Base-by-base conservation (phyloP, 2,888 invertebrate genomes). In the Tuta absoluta region DNA sequence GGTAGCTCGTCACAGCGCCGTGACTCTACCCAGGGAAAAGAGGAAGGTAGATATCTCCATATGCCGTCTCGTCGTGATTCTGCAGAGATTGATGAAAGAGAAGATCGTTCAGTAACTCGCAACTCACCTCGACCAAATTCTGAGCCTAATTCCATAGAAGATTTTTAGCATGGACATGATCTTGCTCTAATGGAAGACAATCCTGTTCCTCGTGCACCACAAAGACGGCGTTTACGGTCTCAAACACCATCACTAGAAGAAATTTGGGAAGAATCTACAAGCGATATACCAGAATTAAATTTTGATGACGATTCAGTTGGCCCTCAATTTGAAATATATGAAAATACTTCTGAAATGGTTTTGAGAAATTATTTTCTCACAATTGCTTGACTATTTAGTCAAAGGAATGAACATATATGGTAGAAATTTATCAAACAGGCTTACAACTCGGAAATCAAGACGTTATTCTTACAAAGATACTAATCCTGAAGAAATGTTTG, bases 391-490 rank as follows among this genome's bases (percentile, higher is more conserved):
- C 17, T 58, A 37, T 12, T 10, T 58, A 37, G 38, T 58, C 2
- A 11, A 2, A 17, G 33, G 37, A 12, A 58, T 37, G 2, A 58
- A 58, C 12, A 37, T 37, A 5, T 58, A 58, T 37, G 58, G 58
- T 8, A 2, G 12, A 33, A 19, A 4, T 17, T 17, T 58, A 19
- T 58, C 17, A 37, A 58, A 58, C 12, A 58, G 58, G 17, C 58
- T 49, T 12, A 28, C 17, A 21, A 62, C 62, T 4, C 48, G 62
- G 14, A 62, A 62, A 11, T 28, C 19, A 1, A 49, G 62, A 2
- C 12, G 23, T 14, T 51, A 62, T 19, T 17, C n/a, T 33, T 62
- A 17, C 17, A 62, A 62, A 62, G 33, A 49, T 17, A 51, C 28
- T 1, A n/a, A 62, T 17, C 48, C 12, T 12, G 49, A 49, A 24